phyloP scores from a whole-genome alignment of 2,113 vertebrate genomes.

The Neotoma lepida region DNA sequence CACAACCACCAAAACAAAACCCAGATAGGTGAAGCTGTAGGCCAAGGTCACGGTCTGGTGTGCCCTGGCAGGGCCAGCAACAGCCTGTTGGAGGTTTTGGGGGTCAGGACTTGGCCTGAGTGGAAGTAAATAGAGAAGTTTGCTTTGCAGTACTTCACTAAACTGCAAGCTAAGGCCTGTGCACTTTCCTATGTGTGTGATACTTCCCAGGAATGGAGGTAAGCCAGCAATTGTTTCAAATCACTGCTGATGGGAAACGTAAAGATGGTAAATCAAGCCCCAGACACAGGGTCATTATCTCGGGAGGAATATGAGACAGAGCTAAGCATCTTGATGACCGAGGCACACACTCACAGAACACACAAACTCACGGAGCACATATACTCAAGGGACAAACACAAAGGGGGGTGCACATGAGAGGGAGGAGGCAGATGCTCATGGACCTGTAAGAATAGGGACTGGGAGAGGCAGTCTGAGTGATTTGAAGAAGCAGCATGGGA shows the following conservation, averaged over 20 bases:
- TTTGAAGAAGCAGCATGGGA: not conserved
- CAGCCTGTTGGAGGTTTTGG: not conserved
- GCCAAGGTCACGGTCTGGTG: not conserved
- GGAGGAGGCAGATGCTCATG: not conserved
- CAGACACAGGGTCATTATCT: not conserved
- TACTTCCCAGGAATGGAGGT: not conserved
- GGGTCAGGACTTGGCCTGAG: not conserved
- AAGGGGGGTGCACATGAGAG: too few relatives aligned
- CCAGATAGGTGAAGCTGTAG: too few relatives aligned
- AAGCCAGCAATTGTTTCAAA: not conserved
- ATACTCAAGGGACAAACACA: not conserved
- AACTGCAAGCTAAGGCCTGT: not conserved
- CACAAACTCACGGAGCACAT: not conserved
- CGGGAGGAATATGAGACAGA: rapidly evolving
- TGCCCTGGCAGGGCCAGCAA: not conserved
- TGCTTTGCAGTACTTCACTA: not conserved
- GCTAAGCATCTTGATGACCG: not conserved
- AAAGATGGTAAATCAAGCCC: not conserved
- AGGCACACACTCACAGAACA: not conserved
- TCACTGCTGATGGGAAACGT: not conserved
- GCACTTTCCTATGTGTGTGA: too few relatives aligned
- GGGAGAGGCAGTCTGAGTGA: not conserved
- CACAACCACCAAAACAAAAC: not conserved
- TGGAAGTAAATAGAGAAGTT: not conserved
- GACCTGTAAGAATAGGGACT: not conserved